Conservation (phyloP, 2,113 vertebrate genomes). For the Prunella fulvescens region DNA sequence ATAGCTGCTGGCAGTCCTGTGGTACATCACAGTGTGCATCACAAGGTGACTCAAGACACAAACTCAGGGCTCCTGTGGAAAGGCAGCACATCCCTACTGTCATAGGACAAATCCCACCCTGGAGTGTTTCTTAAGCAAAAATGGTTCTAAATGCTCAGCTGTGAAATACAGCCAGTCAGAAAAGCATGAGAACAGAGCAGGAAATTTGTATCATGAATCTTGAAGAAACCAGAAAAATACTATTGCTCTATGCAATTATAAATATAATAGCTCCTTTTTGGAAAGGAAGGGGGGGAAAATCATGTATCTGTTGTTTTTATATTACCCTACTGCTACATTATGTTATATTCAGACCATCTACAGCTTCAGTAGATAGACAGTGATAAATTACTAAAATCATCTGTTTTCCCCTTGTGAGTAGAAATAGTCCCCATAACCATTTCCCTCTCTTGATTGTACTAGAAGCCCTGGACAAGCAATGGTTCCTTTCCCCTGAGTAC, state of each 20-base stretch:
- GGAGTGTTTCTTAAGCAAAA: not conserved
- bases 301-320: not conserved
- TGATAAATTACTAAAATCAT: constrained; percentile 6
- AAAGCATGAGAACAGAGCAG: not conserved
- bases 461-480: not conserved
- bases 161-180: not conserved
- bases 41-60: not conserved
- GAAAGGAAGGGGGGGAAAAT: not conserved
- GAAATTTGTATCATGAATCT: not conserved
- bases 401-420: not conserved
- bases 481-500: not conserved
- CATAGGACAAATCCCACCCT: not conserved
- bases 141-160: not conserved
- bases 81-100: not conserved
- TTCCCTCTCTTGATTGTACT: not conserved
- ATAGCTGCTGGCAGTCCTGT: not conserved
- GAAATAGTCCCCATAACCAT: not conserved
- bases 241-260: not conserved
- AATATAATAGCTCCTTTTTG: not conserved
- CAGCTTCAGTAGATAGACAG: not conserved
- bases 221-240: not conserved
- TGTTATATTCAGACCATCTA: not conserved
- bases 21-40: not conserved
- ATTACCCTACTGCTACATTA: not conserved
- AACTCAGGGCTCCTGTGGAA: not conserved